phyloP scores from a whole-genome alignment of 1,140 invertebrate genomes.

The Tetramorium alpestre region DNA sequence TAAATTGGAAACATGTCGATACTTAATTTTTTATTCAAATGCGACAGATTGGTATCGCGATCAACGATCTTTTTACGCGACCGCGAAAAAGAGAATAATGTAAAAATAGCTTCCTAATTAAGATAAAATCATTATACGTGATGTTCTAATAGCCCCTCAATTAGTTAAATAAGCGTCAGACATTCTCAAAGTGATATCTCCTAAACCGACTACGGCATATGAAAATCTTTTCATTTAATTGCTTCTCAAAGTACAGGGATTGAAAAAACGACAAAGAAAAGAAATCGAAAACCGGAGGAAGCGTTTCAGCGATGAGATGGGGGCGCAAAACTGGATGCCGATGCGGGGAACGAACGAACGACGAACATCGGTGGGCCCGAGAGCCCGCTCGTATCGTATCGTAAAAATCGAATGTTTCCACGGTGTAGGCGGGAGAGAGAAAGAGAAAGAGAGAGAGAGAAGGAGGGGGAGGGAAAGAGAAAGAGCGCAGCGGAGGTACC shows the following conservation, averaged over 20 bases:
- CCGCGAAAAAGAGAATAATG: not conserved
- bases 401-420: constrained; percentile 84
- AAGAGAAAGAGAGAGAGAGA: not conserved
- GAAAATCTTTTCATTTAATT: constrained; percentile 35
- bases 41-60: not conserved
- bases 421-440: constrained; percentile 75
- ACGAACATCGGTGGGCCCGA: not conserved
- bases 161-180: not conserved
- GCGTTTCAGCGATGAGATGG: not conserved
- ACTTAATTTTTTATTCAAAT: not conserved
- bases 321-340: constrained; percentile 63
- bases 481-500: constrained; percentile 72
- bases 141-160: not conserved
- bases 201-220: not conserved
- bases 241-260: not conserved
- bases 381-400: constrained; percentile 77
- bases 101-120: not conserved
- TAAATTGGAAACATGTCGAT: not conserved
- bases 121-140: not conserved
- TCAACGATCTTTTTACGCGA: not conserved
- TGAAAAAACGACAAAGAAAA: not conserved
- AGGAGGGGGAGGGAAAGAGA: not conserved
- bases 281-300: not conserved
- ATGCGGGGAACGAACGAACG: constrained; percentile 22
- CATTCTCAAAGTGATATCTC: not conserved